A percentile compares a stretch with the other conserved stretches of the same genome.
Conservation (phyloP, 2,888 invertebrate species). For the Athalia rosae region DNA sequence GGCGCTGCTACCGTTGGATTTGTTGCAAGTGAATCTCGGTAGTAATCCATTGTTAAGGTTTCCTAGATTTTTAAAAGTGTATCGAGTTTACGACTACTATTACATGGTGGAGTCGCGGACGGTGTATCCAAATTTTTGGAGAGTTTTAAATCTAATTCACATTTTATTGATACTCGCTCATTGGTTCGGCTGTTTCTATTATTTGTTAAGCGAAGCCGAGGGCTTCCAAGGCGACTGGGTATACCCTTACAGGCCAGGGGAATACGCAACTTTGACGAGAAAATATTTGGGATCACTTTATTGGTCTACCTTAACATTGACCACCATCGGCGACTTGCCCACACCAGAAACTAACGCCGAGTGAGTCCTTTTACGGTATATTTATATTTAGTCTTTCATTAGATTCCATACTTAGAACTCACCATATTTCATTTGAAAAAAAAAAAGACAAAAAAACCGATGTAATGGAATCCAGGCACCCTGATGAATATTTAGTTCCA, state of each 20-base stretch:
- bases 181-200: conserved; percentile 99
- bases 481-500: background rate
- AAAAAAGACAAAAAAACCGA: background rate
- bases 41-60: conserved; percentile 91
- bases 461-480: background rate
- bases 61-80: conserved; percentile 92
- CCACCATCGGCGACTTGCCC: conserved; percentile 96
- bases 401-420: background rate
- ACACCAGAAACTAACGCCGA: conserved; percentile 97
- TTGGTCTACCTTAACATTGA: conserved; percentile 96
- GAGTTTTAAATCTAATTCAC: conserved; percentile 95
- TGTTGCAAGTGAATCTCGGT: conserved; percentile 89
- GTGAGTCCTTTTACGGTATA: conserved; percentile 80
- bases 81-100: conserved; percentile 93
- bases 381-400: background rate
- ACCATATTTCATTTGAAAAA: background rate
- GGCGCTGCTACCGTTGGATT: conserved; percentile 89
- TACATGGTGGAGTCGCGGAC: conserved; percentile 97
- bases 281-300: conserved; percentile 96
- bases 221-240: conserved; percentile 94
- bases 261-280: conserved; percentile 91
- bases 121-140: conserved; percentile 96
- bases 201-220: conserved; percentile 92
- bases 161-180: conserved; percentile 95
- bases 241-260: conserved; percentile 90